Conservation (phyloP, 2,113 vertebrate genomes). For the Albula goreensis region DNA sequence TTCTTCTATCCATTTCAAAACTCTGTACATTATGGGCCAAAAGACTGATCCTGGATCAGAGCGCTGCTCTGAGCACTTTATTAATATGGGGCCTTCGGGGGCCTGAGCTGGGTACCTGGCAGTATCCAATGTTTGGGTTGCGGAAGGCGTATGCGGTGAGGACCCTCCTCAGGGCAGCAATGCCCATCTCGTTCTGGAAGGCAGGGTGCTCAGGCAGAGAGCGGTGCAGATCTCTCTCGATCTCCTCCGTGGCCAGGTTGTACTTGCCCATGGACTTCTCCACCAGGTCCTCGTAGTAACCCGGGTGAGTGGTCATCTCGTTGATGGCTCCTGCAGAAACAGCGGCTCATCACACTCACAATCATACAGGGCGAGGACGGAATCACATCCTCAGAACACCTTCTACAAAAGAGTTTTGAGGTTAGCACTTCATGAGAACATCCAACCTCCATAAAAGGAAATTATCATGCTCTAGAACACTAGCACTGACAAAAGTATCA, state of each 20-base stretch:
- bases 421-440: no score
- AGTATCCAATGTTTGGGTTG: slow-evolving; percentile 97
- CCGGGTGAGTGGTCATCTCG: slow-evolving; percentile 94
- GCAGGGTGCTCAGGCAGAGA: slow-evolving; percentile 96
- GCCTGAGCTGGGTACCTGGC: slow-evolving; percentile 76
- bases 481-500: no score
- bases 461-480: no score
- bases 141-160: slow-evolving; percentile 95
- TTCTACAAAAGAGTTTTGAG: background rate
- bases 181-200: slow-evolving; percentile 98
- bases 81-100: no score
- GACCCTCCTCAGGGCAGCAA: slow-evolving; percentile 90
- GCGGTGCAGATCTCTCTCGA: slow-evolving; percentile 94
- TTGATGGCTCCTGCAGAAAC: slow-evolving; percentile 84
- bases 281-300: slow-evolving; percentile 96
- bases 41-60: no score
- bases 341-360: background rate
- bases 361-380: background rate
- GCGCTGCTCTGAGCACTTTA: no score
- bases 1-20: no score
- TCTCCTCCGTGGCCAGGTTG: slow-evolving; percentile 96
- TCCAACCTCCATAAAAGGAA: no score
- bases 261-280: slow-evolving; percentile 97
- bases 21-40: no score
- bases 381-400: background rate